Conservation (phyloP, 2,113 vertebrate species). For the Sigmodon hispidus region DNA sequence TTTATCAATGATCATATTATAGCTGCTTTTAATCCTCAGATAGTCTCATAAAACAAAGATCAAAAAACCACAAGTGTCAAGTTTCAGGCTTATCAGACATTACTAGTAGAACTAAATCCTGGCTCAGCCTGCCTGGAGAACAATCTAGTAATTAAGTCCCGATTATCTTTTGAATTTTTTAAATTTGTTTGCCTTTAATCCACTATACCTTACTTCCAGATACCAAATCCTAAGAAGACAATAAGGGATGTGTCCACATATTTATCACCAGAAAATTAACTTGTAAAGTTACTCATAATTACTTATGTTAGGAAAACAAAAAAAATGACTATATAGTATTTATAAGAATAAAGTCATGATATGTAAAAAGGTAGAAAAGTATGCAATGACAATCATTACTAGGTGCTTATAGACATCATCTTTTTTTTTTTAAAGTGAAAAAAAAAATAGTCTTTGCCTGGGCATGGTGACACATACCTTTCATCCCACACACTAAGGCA, state of each 20-base stretch:
- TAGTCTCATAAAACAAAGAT: constrained; percentile 7
- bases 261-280: background rate
- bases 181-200: background rate
- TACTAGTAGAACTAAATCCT: background rate
- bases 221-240: constrained; percentile 28
- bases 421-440: constrained; percentile 45
- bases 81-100: background rate
- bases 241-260: background rate
- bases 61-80: background rate
- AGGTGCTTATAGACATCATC: background rate
- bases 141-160: background rate
- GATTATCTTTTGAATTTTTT: background rate
- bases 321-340: background rate
- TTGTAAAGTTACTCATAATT: constrained; percentile 42
- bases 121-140: background rate
- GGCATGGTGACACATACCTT: background rate
- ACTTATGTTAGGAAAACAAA: background rate
- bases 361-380: constrained; percentile 5
- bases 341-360: background rate
- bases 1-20: background rate
- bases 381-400: background rate
- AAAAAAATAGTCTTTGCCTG: background rate
- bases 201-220: constrained; percentile 26
- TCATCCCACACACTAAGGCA: background rate
- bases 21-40: constrained; percentile 8